Percentiles rank a stretch among this genome's conserved stretches.
Evolutionary conservation across 2,797 vertebrate species (phyloP).

Genomic region (Sebastes oblongus): DNA sequence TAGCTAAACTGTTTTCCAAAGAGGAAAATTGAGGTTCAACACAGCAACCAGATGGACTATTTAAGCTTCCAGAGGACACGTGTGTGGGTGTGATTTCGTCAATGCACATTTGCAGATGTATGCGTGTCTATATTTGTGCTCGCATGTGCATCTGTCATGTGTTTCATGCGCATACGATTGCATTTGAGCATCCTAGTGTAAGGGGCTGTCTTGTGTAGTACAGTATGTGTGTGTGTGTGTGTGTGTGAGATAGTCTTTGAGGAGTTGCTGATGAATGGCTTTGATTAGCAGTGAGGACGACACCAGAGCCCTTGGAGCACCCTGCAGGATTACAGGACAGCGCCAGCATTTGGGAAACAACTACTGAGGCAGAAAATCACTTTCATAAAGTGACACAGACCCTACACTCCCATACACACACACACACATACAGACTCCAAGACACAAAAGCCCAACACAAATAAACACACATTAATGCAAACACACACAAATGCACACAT

Average conservation of each 20-base stretch:
- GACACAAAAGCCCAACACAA: not conserved
- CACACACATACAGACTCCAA: not conserved
- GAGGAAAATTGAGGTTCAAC: not conserved
- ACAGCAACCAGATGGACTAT: not conserved
- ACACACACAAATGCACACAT: not conserved
- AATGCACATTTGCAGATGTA: not conserved
- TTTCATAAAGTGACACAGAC: conserved; percentile 44
- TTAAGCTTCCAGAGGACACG: not conserved
- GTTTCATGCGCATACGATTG: not conserved
- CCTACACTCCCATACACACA: not conserved
- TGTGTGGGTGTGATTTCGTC: not conserved
- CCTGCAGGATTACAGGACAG: conserved; percentile 62
- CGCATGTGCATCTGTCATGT: not conserved
- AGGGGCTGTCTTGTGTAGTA: not conserved
- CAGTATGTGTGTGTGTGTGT: not conserved
- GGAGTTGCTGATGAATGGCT: conserved; percentile 52
- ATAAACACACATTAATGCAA: not conserved
- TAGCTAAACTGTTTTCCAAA: not conserved
- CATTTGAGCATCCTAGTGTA: not conserved
- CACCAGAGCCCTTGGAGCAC: conserved; percentile 34
- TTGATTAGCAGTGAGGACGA: conserved; percentile 53
- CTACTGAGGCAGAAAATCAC: conserved; percentile 63
- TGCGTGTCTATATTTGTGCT: not conserved
- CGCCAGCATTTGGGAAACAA: conserved; percentile 32
- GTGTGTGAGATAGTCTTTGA: conserved; percentile 2